Base-by-base conservation (phyloP, 2,888 invertebrate species). In the Patella ulyssiponensis region DNA sequence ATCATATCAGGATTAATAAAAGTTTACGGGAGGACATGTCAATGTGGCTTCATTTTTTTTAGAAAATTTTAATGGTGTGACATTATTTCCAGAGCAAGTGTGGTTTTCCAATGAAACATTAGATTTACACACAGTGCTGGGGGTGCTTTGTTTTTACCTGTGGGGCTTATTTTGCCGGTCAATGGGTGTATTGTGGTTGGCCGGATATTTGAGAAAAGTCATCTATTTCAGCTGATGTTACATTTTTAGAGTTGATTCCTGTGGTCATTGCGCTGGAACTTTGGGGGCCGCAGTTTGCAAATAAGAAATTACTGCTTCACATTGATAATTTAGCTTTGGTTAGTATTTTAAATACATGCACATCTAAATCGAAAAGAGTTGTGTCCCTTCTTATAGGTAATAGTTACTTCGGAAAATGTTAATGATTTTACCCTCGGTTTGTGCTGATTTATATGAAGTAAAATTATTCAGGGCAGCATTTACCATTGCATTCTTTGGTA, bases 321-420 rank as follows among this genome's bases (percentile, higher is more conserved):
- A 76, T 71, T 52, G 77, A 80, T 69, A 78, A 80, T 74, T 23
- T 69, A 64, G 73, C 77, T 53, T 69, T 77, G n/a, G 77, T 79
- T n/a, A 53, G 70, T 11, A 76, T 79, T 44, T 20, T 79, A 17
- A 79, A 79, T 44, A 76, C 70, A 33, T 69, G 58, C 23, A 75
- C 79, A 20, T 74, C 79, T 23, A 76, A 71, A 69, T 77, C 77
- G 33, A 54, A 33, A 5, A 23, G 64, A 27, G 79, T 77, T 54
- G 77, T 79, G 79, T 44, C 58, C 58, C 58, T 58, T 58, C 17
- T 58, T n/a, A 27, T 27, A 27, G 27, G 27, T 27, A 27, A 27
- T 27, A 27, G 27, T 27, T 75, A 44, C 69, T 75, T 17, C 12
- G 33, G 15, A 64, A n/a, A 53, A 52, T 69, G 9, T 51, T 64